Evolutionary conservation across 1,140 invertebrate genomes (phyloP).

Genomic region (Hyposmocoma kahamanoa): DNA sequence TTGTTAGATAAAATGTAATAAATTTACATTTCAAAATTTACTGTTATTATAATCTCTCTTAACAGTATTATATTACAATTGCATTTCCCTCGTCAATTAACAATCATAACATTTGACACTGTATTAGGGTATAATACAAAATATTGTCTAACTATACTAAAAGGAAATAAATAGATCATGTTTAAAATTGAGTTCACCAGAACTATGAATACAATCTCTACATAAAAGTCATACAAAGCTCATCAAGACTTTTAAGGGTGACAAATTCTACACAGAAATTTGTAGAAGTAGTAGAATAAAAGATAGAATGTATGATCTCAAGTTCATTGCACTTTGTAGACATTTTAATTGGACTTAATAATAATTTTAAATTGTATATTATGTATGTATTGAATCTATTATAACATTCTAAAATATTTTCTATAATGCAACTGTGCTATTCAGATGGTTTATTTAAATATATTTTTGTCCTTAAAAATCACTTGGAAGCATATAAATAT

Average conservation of each 20-base stretch:
- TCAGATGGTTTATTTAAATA: too few relatives aligned
- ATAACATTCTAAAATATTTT: constrained; percentile 1
- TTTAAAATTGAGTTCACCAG: neutral
- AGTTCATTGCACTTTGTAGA: constrained; percentile 1
- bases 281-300: too few relatives aligned
- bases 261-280: too few relatives aligned
- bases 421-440: neutral
- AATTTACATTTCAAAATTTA: constrained; percentile 50
- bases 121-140: constrained; percentile 2
- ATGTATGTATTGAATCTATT: too few relatives aligned
- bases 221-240: too few relatives aligned
- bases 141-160: constrained; percentile 3
- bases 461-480: too few relatives aligned
- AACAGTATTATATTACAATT: constrained; percentile 44
- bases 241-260: too few relatives aligned
- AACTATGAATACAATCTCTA: neutral
- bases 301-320: too few relatives aligned
- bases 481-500: too few relatives aligned
- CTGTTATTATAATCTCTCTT: constrained; percentile 50
- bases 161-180: constrained; percentile 16
- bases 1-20: constrained; percentile 56
- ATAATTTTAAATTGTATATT: too few relatives aligned
- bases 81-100: constrained; percentile 48
- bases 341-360: neutral
- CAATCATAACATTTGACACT: constrained; percentile 23